phyloP scores from a whole-genome alignment of 2,797 vertebrate genomes.

The Parauchenoglanis ngamensis region DNA sequence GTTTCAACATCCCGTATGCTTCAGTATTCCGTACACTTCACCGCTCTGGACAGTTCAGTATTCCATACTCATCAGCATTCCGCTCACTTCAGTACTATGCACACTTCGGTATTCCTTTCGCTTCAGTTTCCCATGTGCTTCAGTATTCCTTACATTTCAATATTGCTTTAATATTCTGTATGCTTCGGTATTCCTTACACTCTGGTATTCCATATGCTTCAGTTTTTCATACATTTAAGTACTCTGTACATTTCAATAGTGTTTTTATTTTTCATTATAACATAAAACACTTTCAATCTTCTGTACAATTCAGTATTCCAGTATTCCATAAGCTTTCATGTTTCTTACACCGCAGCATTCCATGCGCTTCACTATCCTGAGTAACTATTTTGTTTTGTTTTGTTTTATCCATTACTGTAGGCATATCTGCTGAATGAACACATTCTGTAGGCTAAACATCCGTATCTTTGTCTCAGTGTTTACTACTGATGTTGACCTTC shows the following conservation, averaged over 20 bases:
- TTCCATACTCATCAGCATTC: neutral
- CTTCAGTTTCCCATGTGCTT: too few species aligned
- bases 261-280: too few species aligned
- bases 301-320: neutral
- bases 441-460: too few species aligned
- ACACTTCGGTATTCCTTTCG: too few species aligned
- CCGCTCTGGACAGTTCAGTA: too few species aligned
- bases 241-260: neutral
- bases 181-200: neutral
- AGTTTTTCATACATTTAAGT: neutral
- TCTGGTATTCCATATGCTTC: neutral
- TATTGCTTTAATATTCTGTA: neutral
- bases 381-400: too few species aligned
- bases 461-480: too few species aligned
- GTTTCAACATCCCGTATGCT: neutral
- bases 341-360: neutral
- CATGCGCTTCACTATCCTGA: too few species aligned
- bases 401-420: too few species aligned
- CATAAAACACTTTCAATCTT: neutral
- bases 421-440: too few species aligned
- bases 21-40: neutral
- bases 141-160: neutral
- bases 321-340: neutral
- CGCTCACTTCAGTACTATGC: too few species aligned
- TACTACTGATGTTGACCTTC: neutral